Evolutionary conservation across 2,797 vertebrate genomes (phyloP).

Genomic region (Halcyon badia): DNA sequence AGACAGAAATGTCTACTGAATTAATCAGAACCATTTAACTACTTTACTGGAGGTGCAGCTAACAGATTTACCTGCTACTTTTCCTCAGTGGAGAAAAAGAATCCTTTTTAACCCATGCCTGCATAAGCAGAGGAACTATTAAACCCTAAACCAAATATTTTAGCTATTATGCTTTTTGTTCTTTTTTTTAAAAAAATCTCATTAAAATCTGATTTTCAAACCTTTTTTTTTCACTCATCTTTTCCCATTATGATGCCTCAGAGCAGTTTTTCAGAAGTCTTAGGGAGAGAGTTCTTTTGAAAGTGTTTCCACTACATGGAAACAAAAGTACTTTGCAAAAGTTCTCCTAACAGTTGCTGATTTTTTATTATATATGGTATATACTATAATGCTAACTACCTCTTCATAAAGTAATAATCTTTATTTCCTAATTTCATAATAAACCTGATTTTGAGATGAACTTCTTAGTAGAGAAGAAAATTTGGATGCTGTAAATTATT

Average conservation of each 20-base stretch:
- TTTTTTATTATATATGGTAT: neutral
- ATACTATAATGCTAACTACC: neutral
- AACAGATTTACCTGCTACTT: neutral
- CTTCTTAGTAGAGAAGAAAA: neutral
- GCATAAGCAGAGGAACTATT: neutral
- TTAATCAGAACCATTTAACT: neutral
- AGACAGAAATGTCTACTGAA: neutral
- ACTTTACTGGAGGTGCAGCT: neutral
- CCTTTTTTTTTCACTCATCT: neutral
- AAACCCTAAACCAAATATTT: neutral
- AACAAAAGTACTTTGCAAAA: neutral
- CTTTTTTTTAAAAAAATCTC: neutral
- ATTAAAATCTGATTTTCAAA: neutral
- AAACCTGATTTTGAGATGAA: neutral
- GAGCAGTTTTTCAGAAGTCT: neutral
- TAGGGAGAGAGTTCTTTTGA: rapidly evolving
- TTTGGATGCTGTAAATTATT: neutral
- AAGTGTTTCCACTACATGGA: neutral
- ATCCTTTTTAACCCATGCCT: neutral
- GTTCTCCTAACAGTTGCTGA: neutral
- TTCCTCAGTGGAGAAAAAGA: neutral
- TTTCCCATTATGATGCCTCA: neutral
- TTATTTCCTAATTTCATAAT: neutral
- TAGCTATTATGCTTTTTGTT: neutral
- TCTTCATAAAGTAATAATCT: neutral